These are phyloP conservation scores for Tangara arthus DNA, from an alignment of 2,797 vertebrate genomes.

Conservation along the genomic window DNA sequence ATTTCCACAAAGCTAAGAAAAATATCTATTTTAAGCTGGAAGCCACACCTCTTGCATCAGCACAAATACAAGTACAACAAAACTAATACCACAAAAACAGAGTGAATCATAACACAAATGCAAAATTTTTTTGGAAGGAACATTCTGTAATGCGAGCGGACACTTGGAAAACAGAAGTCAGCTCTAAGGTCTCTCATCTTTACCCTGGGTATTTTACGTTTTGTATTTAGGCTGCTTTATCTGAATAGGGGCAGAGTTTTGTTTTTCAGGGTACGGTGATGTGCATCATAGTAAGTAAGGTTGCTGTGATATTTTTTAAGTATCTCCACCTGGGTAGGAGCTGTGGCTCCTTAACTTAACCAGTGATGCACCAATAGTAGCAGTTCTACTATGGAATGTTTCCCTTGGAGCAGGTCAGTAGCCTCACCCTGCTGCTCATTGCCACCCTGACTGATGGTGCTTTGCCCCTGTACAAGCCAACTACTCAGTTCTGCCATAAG, in stretches of 20 bases:
- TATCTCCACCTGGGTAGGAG: accelerated
- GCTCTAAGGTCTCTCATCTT: background rate
- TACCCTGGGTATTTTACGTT: background rate
- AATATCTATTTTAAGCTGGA: background rate
- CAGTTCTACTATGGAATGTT: background rate
- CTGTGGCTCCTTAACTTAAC: background rate
- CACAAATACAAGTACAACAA: background rate
- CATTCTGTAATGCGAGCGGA: background rate
- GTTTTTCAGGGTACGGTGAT: background rate
- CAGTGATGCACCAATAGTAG: background rate
- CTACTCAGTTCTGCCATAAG: background rate
- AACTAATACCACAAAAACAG: background rate
- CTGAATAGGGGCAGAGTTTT: background rate
- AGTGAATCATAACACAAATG: background rate
- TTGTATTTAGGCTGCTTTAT: background rate
- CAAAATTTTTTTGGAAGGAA: background rate
- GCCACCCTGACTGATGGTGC: background rate
- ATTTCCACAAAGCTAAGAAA: background rate
- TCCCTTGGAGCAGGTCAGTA: background rate
- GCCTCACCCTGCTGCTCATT: background rate
- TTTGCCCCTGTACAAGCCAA: background rate
- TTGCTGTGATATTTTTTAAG: background rate
- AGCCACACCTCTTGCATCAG: background rate
- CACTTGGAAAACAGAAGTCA: background rate
- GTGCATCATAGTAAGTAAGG: background rate